Base-by-base conservation (phyloP, 2,113 vertebrate species). In the Capreolus pygargus region DNA sequence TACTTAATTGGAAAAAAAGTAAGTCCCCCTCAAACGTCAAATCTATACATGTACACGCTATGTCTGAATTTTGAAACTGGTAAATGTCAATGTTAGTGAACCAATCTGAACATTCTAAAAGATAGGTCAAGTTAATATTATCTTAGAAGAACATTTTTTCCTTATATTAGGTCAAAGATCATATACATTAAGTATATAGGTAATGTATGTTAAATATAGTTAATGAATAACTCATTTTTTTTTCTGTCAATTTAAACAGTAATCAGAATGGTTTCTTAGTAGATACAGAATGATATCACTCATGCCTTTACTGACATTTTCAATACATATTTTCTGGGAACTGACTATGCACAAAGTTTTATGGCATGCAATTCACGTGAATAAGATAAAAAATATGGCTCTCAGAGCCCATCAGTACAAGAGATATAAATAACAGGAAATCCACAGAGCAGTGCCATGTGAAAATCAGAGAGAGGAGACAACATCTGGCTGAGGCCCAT, bases 1-100 rank as follows among this genome's bases (percentile, higher is more conserved):
- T 79, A 92, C 79, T 76, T 93, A 97, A 96, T 74, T 95, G 76
- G 25, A 50, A 93, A 96, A 95, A 93, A 90, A 90, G 50, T 39
- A 90, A 89, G 55, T 86, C 94, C 54, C 93, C 89, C 57, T 89
- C 52, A 91, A 93, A 96, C 96, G 78, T 96, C 76, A 97, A 89
- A 97, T 90, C 54, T 74, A 11, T 83, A 86, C 58, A 28, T 88
- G 9, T 50, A 96, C 3, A 86, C 17, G 17, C 57, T 95, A 93
- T 86, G 16, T 93, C 45, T 97, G 61, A 93, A 91, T 96, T 97
- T 95, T 61, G 57, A 97, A 98, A 93, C 2, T 67, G 47, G 50
- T 64, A 86, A 89, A 94, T 84, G 54, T 61, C 82, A 96, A 76
- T 8, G 70, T 61, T 36, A 89, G 79, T 81, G 47, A 95, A 76